A percentile compares a stretch with the other conserved stretches of the same genome.
Conservation (phyloP, 64 coral and sea anemone genomes). For the Catalaphyllia jardinei region DNA sequence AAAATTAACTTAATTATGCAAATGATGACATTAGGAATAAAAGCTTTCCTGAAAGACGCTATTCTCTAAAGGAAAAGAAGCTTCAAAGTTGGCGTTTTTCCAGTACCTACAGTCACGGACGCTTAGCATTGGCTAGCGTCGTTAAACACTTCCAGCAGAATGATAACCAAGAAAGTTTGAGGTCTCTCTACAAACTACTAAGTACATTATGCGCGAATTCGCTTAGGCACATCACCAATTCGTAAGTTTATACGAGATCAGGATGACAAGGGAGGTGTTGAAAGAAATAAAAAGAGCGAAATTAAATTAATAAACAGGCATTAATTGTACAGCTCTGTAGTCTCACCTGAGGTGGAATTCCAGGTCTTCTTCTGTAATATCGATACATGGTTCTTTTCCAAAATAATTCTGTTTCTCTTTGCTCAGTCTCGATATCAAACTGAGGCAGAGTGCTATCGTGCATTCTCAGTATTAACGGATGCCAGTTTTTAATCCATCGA, state of each 20-base stretch:
- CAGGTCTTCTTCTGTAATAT: constrained; percentile 66
- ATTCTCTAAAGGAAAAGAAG: too few relatives aligned
- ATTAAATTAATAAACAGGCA: not conserved
- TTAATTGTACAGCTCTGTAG: not conserved
- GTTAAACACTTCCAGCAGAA: too few relatives aligned
- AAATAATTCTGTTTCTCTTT: constrained; percentile 79
- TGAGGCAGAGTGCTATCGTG: constrained; percentile 80
- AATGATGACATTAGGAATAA: too few relatives aligned
- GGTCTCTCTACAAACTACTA: too few relatives aligned
- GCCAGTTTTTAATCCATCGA: constrained; percentile 79
- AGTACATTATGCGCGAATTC: too few relatives aligned
- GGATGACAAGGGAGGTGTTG: not conserved
- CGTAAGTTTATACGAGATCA: not conserved
- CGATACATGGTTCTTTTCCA: constrained; percentile 89
- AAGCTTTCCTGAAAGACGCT: too few relatives aligned
- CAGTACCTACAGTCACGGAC: too few relatives aligned
- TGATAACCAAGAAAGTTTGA: too few relatives aligned
- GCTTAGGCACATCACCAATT: too few relatives aligned
- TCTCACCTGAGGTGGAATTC: constrained; percentile 67
- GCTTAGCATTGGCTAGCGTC: too few relatives aligned
- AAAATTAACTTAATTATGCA: too few relatives aligned
- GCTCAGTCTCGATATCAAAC: constrained; percentile 67
- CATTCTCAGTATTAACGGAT: constrained; percentile 51
- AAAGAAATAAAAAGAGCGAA: not conserved
- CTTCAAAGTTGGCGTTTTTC: too few relatives aligned